phyloP scores from a whole-genome alignment of 1,140 invertebrate genomes.

The Ylistrum balloti region DNA sequence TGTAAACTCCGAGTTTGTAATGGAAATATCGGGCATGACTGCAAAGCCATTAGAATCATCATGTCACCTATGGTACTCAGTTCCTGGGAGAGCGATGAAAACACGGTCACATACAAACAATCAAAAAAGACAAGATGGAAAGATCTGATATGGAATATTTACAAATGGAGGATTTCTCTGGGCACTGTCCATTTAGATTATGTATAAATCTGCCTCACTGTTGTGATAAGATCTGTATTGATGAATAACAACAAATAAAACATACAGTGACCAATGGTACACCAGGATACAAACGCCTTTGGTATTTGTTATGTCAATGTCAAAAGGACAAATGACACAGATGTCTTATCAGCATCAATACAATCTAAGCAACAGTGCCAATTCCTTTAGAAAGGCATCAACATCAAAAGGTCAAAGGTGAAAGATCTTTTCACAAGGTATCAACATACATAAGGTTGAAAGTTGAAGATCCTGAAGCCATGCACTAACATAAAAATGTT shows the following conservation, averaged over 20 bases:
- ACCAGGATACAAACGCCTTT: too few relatives aligned
- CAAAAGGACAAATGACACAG: too few relatives aligned
- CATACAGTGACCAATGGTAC: not conserved
- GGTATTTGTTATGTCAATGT: too few relatives aligned
- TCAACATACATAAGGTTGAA: too few relatives aligned
- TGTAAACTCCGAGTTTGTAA: not conserved
- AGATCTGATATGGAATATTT: not conserved
- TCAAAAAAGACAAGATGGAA: constrained; percentile 3
- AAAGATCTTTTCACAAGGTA: too few relatives aligned
- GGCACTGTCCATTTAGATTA: not conserved
- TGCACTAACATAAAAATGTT: too few relatives aligned
- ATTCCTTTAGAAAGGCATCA: too few relatives aligned
- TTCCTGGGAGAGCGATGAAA: not conserved
- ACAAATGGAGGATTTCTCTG: not conserved
- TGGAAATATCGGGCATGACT: too few relatives aligned
- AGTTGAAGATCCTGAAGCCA: too few relatives aligned
- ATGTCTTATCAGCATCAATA: too few relatives aligned
- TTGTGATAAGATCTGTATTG: not conserved
- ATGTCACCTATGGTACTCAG: not conserved
- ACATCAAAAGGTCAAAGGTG: too few relatives aligned
- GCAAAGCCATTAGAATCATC: not conserved
- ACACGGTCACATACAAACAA: constrained; percentile 2
- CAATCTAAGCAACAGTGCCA: too few relatives aligned
- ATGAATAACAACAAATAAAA: not conserved
- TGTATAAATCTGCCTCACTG: not conserved